Percentiles rank a stretch among this genome's conserved stretches.
Evolutionary conservation across 2,888 invertebrate species (phyloP).

Genomic region (Tryphoninae sp.): DNA sequence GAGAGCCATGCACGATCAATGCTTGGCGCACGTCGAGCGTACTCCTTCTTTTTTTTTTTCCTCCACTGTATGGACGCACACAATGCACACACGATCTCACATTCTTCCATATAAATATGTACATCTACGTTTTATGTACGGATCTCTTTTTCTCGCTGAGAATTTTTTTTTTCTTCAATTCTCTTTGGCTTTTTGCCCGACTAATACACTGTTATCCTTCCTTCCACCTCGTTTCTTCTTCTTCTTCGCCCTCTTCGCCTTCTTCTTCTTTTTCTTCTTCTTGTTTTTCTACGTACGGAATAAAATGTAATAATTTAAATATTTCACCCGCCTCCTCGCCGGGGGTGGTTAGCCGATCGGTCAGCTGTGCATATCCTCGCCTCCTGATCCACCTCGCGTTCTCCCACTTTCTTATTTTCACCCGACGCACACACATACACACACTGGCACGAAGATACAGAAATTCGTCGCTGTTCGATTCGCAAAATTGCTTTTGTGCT

Average conservation of each 20-base stretch:
- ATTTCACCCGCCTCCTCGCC: conserved; percentile 25
- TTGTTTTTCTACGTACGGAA: neutral
- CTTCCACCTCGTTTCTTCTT: neutral
- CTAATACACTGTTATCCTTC: conserved; percentile 8
- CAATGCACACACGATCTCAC: conserved; percentile 5
- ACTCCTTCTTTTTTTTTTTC: conserved; percentile 31
- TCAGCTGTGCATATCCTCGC: conserved; percentile 63
- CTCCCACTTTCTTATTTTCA: conserved; percentile 22
- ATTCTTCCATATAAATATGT: neutral
- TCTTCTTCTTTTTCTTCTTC: neutral
- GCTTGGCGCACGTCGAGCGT: conserved; percentile 51
- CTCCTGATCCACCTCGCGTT: conserved; percentile 8
- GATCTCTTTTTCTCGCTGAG: neutral
- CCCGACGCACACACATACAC: neutral
- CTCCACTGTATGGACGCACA: conserved; percentile 40
- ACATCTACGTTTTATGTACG: conserved; percentile 18
- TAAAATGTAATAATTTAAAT: conserved; percentile 10
- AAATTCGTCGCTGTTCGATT: neutral
- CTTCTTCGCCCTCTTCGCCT: neutral
- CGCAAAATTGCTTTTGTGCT: too few species aligned
- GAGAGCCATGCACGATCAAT: conserved; percentile 60
- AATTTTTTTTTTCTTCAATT: neutral
- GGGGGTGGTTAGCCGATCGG: conserved; percentile 45
- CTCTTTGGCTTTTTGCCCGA: conserved; percentile 16
- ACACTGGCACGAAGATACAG: neutral